phyloP scores from a whole-genome alignment of 2,888 invertebrate genomes.

The Dorcus parallelipipedus region DNA sequence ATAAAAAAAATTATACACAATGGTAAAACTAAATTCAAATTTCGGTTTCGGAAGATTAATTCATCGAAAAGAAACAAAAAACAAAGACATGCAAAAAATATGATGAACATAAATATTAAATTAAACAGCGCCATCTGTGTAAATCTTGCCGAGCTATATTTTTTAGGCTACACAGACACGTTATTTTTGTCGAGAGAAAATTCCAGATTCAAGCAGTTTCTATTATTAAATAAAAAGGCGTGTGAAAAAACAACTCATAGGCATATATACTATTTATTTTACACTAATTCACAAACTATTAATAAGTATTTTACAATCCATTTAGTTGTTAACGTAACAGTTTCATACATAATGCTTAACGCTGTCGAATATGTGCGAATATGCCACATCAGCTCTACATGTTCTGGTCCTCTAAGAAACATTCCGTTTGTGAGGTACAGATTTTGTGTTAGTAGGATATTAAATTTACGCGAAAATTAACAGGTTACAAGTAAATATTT shows the following conservation, averaged over 20 bases:
- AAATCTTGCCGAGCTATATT: no score
- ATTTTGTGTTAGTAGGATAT: not conserved
- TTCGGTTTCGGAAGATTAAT: no score
- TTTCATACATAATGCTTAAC: slow-evolving; percentile 7
- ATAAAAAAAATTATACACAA: no score
- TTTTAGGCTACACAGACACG: no score
- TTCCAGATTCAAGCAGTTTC: no score
- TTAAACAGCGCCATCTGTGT: no score
- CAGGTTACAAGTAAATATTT: not conserved
- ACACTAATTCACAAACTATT: slow-evolving; percentile 49
- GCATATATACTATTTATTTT: slow-evolving; percentile 43
- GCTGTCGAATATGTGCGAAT: not conserved
- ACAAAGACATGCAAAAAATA: no score
- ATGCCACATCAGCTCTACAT: not conserved
- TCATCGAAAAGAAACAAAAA: no score
- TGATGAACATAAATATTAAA: no score
- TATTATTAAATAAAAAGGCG: no score
- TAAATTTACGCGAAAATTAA: not conserved
- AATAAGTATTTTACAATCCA: slow-evolving; percentile 44
- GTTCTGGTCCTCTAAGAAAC: not conserved
- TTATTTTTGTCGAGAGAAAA: no score
- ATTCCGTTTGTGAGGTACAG: not conserved
- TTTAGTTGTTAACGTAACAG: slow-evolving; percentile 21
- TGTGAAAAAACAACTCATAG: not conserved
- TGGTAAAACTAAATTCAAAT: no score